Evolutionary conservation across 2,888 invertebrate species (phyloP).

Genomic region (Gastrophysa polygoni): DNA sequence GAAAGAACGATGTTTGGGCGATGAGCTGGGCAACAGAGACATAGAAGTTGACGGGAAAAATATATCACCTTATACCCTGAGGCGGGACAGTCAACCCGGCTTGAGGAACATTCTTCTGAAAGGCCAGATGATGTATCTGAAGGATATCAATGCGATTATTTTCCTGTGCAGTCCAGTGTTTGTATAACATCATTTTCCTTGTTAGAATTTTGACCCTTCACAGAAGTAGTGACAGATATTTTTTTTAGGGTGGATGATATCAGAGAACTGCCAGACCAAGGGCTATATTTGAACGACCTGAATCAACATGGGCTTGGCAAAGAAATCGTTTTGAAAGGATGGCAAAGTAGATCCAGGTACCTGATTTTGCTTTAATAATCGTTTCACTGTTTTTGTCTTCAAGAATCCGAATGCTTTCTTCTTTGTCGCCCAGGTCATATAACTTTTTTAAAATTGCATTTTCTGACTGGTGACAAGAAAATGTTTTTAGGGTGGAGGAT

Average conservation of each 20-base stretch:
- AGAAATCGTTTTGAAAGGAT: constrained; percentile 82
- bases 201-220: background rate
- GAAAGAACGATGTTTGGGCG: constrained; percentile 27
- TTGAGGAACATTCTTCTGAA: constrained; percentile 76
- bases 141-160: constrained; percentile 80
- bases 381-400: too few species aligned
- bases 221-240: too few species aligned
- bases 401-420: too few species aligned
- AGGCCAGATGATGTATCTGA: constrained; percentile 84
- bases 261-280: constrained; percentile 80
- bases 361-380: too few species aligned
- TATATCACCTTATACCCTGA: constrained; percentile 52
- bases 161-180: constrained; percentile 89
- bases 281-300: constrained; percentile 80
- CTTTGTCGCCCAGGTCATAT: too few species aligned
- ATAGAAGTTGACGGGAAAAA: constrained; percentile 51
- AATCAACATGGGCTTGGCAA: constrained; percentile 85
- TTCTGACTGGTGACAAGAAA: too few species aligned
- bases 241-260: constrained; percentile 76
- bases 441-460: too few species aligned
- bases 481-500: constrained; percentile 75
- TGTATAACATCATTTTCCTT: constrained; percentile 53
- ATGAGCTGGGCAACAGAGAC: constrained; percentile 37
- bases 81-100: constrained; percentile 62
- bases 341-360: too few species aligned